Evolutionary conservation across 1,140 invertebrate genomes (phyloP), one percentile per base, ranked within the genome.

Genomic region (Laodelphax striatellus): DNA sequence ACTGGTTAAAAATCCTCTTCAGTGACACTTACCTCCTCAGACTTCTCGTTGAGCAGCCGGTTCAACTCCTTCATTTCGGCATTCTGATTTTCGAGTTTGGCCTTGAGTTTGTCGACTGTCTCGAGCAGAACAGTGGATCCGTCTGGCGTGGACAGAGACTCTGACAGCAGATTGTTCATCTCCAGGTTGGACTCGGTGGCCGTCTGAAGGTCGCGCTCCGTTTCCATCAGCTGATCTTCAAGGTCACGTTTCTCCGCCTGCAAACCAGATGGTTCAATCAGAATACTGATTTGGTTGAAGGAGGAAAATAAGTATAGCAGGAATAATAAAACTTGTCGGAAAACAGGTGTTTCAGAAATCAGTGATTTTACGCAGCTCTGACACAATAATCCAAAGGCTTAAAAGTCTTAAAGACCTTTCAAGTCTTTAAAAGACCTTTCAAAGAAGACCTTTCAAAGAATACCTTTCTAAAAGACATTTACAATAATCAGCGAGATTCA

Each of bases 131-230:
- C 64, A 52, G 73, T 67, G 19, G 72, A 70, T 42, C 74, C 69
- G 61, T 67, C 73, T 70, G 77, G 69, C 19, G 70, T 67, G 11
- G 69, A 64, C 53, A 86, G 71, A 61, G 84, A 75, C 68, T 86
- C 83, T 2, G 79, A 75, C 14, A 87, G 68, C 76, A 83, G 64
- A 62, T 70, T 66, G 67, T 76, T 73, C 60, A 75, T 63, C 61
- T 77, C 75, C 54, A 72, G 63, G 19, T 73, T 69, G 34, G 70
- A 68, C 54, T 76, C 73, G 31, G 71, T 68, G 52, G 75, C 73
- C 55, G 70, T 71, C 31, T 73, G 68, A 31, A 76, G 65, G 66
- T 72, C 72, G 62, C 75, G 73, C 44, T 74, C 68, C 44, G 76
- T 52, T 14, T 63, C 60, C 55, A 69, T 64, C 58, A 67, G 70